These are phyloP conservation scores for Alfaro cultratus DNA, from an alignment of 2,797 vertebrate species.

Conservation along the genomic window DNA sequence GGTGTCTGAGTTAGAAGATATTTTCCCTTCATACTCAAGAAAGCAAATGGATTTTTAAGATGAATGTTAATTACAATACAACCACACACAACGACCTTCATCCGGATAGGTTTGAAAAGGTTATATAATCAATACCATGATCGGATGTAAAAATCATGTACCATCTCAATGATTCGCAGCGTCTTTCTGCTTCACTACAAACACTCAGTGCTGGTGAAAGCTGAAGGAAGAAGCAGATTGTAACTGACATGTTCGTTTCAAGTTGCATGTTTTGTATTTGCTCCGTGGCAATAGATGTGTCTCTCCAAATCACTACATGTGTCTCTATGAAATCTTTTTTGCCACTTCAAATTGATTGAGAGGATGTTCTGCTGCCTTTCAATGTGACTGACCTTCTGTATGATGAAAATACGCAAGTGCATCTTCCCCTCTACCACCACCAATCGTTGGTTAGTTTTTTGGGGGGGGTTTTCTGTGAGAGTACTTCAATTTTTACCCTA, in stretches of 20 bases:
- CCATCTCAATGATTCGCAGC: constrained; percentile 4
- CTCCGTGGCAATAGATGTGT: constrained; percentile 43
- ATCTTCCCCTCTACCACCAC: not conserved
- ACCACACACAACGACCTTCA: constrained; percentile 21
- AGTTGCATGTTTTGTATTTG: constrained; percentile 50
- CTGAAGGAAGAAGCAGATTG: constrained; percentile 45
- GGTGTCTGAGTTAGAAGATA: not conserved
- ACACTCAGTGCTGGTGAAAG: constrained; percentile 19
- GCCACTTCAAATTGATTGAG: constrained; percentile 37
- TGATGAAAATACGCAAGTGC: constrained; percentile 4
- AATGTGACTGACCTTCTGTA: constrained; percentile 57
- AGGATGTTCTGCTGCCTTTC: constrained; percentile 1
- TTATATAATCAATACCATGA: constrained; percentile 33
- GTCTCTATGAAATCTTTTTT: constrained; percentile 36
- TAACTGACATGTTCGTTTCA: constrained; percentile 45
- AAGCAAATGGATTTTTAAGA: constrained; percentile 19
- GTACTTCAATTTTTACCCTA: not conserved
- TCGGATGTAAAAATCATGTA: constrained; percentile 4
- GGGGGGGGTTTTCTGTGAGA: not conserved
- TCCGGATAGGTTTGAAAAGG: not conserved
- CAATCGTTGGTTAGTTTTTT: not conserved
- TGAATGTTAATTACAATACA: constrained; percentile 6
- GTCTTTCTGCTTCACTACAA: constrained; percentile 4
- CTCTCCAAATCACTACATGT: constrained; percentile 49
- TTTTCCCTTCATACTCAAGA: constrained; percentile 12